Evolutionary conservation across 2,888 invertebrate genomes (phyloP).

Genomic region (Idaea dimidiata): DNA sequence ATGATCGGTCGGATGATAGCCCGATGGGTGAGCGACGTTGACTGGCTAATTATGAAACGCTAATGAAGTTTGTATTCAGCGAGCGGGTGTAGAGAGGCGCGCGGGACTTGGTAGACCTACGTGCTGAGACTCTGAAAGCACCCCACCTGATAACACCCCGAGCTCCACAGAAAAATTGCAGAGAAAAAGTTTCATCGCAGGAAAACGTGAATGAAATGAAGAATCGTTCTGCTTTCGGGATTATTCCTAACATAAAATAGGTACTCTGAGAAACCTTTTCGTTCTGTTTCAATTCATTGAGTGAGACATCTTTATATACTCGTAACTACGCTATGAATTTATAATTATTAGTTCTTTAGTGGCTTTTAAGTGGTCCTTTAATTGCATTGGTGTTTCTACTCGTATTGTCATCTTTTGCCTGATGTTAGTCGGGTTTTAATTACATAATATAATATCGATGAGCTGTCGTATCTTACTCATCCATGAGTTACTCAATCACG

Average conservation of each 20-base stretch:
- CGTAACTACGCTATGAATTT: constrained; percentile 15
- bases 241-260: constrained; percentile 74
- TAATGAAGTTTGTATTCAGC: constrained; percentile 82
- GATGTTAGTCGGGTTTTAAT: background rate
- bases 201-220: constrained; percentile 80
- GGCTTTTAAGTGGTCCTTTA: background rate
- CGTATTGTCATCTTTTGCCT: background rate
- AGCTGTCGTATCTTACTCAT: no score
- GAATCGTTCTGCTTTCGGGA: constrained; percentile 77
- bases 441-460: no score
- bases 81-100: constrained; percentile 62
- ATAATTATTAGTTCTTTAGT: background rate
- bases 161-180: constrained; percentile 79
- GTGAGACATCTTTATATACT: constrained; percentile 42
- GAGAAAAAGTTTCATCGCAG: constrained; percentile 81
- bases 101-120: constrained; percentile 63
- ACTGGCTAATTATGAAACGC: constrained; percentile 81
- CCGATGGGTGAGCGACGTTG: constrained; percentile 74
- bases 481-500: no score
- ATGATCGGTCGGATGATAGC: constrained; percentile 54
- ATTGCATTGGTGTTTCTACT: background rate
- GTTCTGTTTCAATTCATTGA: constrained; percentile 73
- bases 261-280: constrained; percentile 68
- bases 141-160: constrained; percentile 78
- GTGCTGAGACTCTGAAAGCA: constrained; percentile 73